Conservation (phyloP, 2,888 invertebrate species). For the Nowickia ferox region DNA sequence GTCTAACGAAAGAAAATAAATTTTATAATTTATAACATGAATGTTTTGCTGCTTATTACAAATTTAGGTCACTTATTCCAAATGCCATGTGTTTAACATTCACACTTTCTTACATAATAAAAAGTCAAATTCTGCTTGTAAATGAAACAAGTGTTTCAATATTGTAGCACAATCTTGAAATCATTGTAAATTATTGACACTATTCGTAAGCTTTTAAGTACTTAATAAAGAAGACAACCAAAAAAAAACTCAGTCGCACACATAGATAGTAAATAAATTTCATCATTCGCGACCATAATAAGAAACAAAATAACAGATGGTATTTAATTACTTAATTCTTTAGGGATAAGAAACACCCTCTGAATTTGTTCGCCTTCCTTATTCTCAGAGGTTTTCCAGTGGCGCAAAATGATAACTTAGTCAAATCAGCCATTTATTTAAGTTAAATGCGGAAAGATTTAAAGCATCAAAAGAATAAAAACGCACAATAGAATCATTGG, state of each 20-base stretch:
- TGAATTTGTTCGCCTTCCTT: slow-evolving; percentile 21
- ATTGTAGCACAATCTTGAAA: slow-evolving; percentile 29
- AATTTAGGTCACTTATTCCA: slow-evolving; percentile 45
- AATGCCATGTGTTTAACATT: slow-evolving; percentile 41
- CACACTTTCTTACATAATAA: background rate
- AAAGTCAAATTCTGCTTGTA: background rate
- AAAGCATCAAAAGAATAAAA: background rate
- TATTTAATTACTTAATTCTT: slow-evolving; percentile 45
- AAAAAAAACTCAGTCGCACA: background rate
- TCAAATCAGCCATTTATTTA: background rate
- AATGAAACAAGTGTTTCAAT: slow-evolving; percentile 50
- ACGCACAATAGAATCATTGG: background rate
- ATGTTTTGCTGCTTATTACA: slow-evolving; percentile 8
- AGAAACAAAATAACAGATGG: slow-evolving; percentile 35
- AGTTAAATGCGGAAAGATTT: slow-evolving; percentile 10
- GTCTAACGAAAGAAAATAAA: slow-evolving; percentile 1
- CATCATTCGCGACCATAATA: background rate
- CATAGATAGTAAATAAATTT: slow-evolving; percentile 9
- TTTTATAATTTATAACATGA: slow-evolving; percentile 37
- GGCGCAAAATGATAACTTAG: background rate
- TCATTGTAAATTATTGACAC: slow-evolving; percentile 53
- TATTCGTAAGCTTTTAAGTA: slow-evolving; percentile 50
- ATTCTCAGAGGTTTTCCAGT: slow-evolving; percentile 1
- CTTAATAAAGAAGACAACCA: slow-evolving; percentile 16
- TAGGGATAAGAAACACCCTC: slow-evolving; percentile 37